Evolutionary conservation across 2,888 invertebrate species (phyloP), one percentile per base, ranked within the genome.

Genomic region (Volucella inflata): DNA sequence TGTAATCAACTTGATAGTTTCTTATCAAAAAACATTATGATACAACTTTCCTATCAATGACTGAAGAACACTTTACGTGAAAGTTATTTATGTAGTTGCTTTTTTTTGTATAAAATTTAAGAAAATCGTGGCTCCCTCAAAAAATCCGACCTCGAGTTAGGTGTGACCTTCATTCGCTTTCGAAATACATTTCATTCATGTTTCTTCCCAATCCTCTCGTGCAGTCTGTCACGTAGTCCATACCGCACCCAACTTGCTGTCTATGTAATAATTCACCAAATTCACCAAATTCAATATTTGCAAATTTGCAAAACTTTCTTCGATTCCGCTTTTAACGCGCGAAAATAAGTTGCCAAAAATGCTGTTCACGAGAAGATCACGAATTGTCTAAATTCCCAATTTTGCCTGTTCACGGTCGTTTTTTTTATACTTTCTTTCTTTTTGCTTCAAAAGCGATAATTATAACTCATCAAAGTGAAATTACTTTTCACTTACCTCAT

Each of bases 171-270:
- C 30, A 30, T 30, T 30, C 30, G 30, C 4, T 30, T 21, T 21
- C 21, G 21, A 17, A 59, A 42, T 40, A 16, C 17, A 42, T 67
- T 9, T 42, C 55, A 55, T 44, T 44, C 14, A 44, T 30, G 30
- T 38, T n/a, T n/a, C n/a, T n/a, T 30, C 6, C 9, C 17, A 50
- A 50, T 8, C 11, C 30, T 11, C 46, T 44, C 64, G 38, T 74
- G 55, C 46, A 17, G 11, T 17, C 46, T 38, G 53, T 74, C 74
- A 74, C 74, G 74, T 74, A 74, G 62, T 30, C 64, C 46, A 72
- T 40, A n/a, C 8, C 30, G 4, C 42, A 21, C n/a, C 36, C 50
- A 30, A 30, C 6, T 21, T 12, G 70, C n/a, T 57, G 2, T 11
- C 8, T 53, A 30, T 30, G 48, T 40, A 75, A 46, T 75, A 65